These are phyloP conservation scores for Xestia c-nigrum DNA, from an alignment of 2,888 invertebrate genomes.

Conservation along the genomic window DNA sequence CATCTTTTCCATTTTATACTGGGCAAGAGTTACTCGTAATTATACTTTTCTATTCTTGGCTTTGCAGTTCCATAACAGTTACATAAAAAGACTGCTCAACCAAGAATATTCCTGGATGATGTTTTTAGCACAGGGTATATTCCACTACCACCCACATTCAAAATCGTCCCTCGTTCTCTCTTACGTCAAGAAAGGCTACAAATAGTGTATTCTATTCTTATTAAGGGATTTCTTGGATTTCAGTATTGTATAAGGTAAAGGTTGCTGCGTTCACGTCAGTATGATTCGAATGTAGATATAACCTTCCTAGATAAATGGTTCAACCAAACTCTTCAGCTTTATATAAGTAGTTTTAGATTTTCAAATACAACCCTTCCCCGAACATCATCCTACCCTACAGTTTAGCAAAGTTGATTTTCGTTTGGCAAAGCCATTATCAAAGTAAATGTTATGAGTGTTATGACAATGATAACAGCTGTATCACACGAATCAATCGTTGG, in stretches of 20 bases:
- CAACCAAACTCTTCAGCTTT: no score
- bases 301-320: no score
- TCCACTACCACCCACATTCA: not conserved
- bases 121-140: not conserved
- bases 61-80: not conserved
- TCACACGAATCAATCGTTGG: slow-evolving; percentile 55
- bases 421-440: slow-evolving; percentile 41
- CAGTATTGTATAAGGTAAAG: not conserved
- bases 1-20: not conserved
- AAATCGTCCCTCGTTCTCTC: not conserved
- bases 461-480: slow-evolving; percentile 43
- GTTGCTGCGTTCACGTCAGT: not conserved
- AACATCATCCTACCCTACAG: slow-evolving; percentile 2
- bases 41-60: not conserved
- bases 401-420: slow-evolving; percentile 11
- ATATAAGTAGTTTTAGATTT: no score
- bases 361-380: slow-evolving; percentile 19
- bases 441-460: slow-evolving; percentile 59
- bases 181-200: not conserved
- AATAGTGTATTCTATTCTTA: slow-evolving; percentile 16
- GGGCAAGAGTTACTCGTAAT: not conserved
- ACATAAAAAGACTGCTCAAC: not conserved
- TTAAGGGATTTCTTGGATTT: not conserved
- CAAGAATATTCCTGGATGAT: not conserved
- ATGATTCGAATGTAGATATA: not conserved